Evolutionary conservation across 92 coral and sea anemone species (phyloP), one percentile per base, ranked within the genome.

Genomic region (Heteractis magnifica): DNA sequence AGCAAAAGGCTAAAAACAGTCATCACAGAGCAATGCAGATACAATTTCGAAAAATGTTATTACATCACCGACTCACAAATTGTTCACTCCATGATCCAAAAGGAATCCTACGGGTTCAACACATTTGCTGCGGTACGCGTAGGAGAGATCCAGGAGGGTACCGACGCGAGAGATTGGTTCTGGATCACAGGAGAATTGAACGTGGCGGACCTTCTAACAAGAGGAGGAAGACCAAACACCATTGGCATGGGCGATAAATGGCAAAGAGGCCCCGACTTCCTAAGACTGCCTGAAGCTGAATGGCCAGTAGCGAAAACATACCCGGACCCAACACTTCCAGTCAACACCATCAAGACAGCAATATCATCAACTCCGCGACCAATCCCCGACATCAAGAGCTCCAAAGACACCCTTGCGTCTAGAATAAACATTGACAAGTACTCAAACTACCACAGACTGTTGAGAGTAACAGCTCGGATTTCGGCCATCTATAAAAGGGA

Each of bases 21-120:
- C 34, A 83, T 92, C 41, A 19, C 41, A 21, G 19, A 41, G 26
- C 85, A 92, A 20, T 87, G 87, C 75, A 85, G 95, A 78, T 81
- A 86, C 65, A 64, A 65, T 3, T 89, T 89, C 65, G 26, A 70
- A 59, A 78, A 56, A 59, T 19, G 18, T 51, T 92, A 86, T 51
- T 86, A 86, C 78, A 77, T 85, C 75, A 86, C 85, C 52, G 95
- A 92, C 62, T 92, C 93, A 15, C 86, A 90, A 78, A 87, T 87
- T 64, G 92, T 91, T 44, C 86, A 83, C 65, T 78, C 83, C 94
- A 71, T 34, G 44, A 34, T 34, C 44, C 44, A 34, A 34, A 34
- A 34, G 44, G 44, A 34, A 34, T 34, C 44, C 44, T 34, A 34
- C 44, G 3, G 44, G 44, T 34, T 34, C 44, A 34, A 34, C 2